Evolutionary conservation across 2,797 vertebrate genomes (phyloP), one percentile per base, ranked within the genome.

Genomic region (Miichthys miiuy): DNA sequence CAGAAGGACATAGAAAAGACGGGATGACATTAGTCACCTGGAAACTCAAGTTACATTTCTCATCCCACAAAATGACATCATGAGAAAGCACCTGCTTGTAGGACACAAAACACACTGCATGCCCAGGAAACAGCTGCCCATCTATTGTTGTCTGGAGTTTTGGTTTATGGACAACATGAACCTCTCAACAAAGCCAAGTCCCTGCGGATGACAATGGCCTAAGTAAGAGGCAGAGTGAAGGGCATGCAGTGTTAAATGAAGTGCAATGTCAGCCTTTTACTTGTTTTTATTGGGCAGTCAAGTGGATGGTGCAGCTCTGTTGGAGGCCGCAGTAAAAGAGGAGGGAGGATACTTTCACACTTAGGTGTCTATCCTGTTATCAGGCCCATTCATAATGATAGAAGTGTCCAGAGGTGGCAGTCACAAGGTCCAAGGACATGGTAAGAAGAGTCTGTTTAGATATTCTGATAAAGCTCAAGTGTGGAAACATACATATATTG

Each of bases 101-200:
- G 77, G 71, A 84, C 74, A 84, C 72, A 81, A 80, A 83, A 80
- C 80, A 71, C 77, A 72, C 80, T 64, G 78, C 54, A 25, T 89
- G 86, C 77, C 87, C 80, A 92, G 90, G 91, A 93, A 92, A 93
- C 88, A 93, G 88, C 88, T 88, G 90, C 70, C 76, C 51, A 50
- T 56, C 77, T 79, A 89, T 92, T 93, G 90, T 93, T 87, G 84
- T 92, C 90, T 92, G 79, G 73, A 88, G 80, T 90, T 92, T 86
- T 82, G 83, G 72, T 94, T 92, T 92, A 92, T 87, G 86, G 87
- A 91, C 89, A 86, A 85, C 86, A 91, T 79, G 82, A 89, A 91
- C 80, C 85, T 87, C 73, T 79, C 77, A 83, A 93, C 87, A 94
- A 93, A 91, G 88, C 85, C 80, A 84, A 65, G 83, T 84, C 83